Base-by-base conservation (phyloP, 2,888 invertebrate species). In the Melolontha melolontha region DNA sequence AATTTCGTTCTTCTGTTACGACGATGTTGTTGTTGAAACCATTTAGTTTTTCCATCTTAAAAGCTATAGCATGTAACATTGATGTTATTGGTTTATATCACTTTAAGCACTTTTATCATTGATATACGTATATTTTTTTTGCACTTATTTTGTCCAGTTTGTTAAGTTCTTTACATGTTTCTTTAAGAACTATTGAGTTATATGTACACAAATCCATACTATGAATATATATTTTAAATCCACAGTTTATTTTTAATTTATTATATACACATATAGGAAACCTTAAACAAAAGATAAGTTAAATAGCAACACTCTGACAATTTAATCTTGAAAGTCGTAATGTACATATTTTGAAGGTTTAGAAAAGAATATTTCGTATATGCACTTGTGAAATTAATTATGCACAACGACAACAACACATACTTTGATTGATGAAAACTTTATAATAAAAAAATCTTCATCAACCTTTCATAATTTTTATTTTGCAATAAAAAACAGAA, bases 1-100 rank as follows among this genome's bases (percentile, higher is more conserved):
- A 27, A 29, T n/a, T 62, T 34, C 59, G 51, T 11, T 52, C 59
- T n/a, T 62, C 59, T 6, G 47, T 14, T 8, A 34, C 34, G 2
- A 34, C 69, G 14, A 67, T 71, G 7, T 73, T 74, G 16, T 69
- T 73, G 66, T 75, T 75, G 67, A 72, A 75, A 63, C 67, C 62
- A 49, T 70, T 71, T 34, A 73, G 69, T 17, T 63, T 63, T n/a
- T 71, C 72, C 71, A 73, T 72, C 27, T 63, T 63, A 55, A 55
- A 22, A 12, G 52, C 54, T 54, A 65, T 62, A 47, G 34, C 59
- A 29, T 39, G 42, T 49, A 62, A 39, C 59, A 62, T 62, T 47
- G 47, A 39, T 47, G 17, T n/a, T 16, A 29, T 10, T 16, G 39
- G 34, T 17, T 57, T 22, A 57, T 62, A 34, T 47, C 29, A n/a